Evolutionary conservation across 2,797 vertebrate genomes (phyloP).

Genomic region (Staurois parvus): DNA sequence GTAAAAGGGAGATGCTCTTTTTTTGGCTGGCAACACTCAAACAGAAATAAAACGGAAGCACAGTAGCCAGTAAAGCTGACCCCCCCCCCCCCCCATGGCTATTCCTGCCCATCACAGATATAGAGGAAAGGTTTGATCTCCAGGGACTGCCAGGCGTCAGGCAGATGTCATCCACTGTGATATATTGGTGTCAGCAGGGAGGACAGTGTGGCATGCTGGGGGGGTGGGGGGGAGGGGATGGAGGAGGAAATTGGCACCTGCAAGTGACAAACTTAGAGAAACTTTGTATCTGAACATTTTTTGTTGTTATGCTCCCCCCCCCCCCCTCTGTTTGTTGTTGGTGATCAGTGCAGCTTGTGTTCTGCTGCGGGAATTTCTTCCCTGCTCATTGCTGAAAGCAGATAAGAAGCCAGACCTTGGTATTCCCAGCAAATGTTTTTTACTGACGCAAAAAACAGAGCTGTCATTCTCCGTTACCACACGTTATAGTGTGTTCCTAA

Average conservation of each 20-base stretch:
- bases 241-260: neutral
- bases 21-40: neutral
- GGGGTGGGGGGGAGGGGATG: slow-evolving; percentile 1
- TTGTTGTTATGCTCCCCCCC: no score
- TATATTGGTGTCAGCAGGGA: slow-evolving; percentile 45
- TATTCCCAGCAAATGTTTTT: neutral
- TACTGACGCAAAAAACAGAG: no score
- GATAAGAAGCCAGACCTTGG: neutral
- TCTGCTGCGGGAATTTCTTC: neutral
- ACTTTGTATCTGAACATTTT: slow-evolving; percentile 23
- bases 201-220: slow-evolving; percentile 3
- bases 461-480: no score
- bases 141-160: slow-evolving; percentile 34
- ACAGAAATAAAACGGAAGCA: neutral
- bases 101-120: neutral
- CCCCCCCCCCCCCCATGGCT: neutral
- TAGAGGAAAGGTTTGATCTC: slow-evolving; percentile 16
- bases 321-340: neutral
- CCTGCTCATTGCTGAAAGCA: neutral
- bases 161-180: slow-evolving; percentile 12
- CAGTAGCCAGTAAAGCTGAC: neutral
- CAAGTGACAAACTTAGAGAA: slow-evolving; percentile 15
- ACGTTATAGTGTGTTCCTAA: no score
- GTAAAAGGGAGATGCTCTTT: no score
- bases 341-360: neutral